Base-by-base conservation (phyloP, 2,113 vertebrate species). In the Ictalurus furcatus region DNA sequence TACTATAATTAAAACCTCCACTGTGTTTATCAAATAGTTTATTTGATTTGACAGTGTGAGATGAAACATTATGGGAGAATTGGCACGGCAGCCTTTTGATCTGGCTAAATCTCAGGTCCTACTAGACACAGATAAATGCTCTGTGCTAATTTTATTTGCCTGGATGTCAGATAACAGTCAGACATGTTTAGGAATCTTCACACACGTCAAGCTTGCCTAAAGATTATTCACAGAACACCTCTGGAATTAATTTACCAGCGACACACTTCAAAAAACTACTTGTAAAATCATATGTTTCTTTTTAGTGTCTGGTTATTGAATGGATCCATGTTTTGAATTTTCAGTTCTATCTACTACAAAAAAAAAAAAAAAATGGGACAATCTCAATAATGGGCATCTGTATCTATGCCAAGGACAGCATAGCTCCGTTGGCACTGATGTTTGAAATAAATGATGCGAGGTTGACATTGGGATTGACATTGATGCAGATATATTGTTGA, bases 1-100 rank as follows among this genome's bases (percentile, higher is more conserved):
- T 85, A 85, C 69, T 80, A 89, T 90, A 84, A 92, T 93, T 91
- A 91, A 90, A 92, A 54, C 80, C 73, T 91, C 86, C 58, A 87
- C 67, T 34, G 83, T 67, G 85, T 87, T 91, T 88, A 91, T 92
- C 91, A 92, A 91, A 88, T 4, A 56, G 74, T 37, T 88, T 88
- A 84, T 34, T 13, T 85, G 82, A 91, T 88, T 71, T 87, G 91
- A 91, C 88, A 87, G 34, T 0, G 71, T 74, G 88, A 89, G 91
- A 90, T 90, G 88, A 91, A 88, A 90, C 56, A 89, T 88, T 85
- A 89, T 61, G 40, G 80, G 74, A 88, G 48, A 44, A 85, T 61
- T 78, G 59, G 87, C 84, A 87, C 34, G 63, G 61, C 71, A 79
- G 86, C 84, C 87, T 85, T 89, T 71, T 85, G 91, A 92, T 89